phyloP scores from a whole-genome alignment of 2,797 vertebrate genomes.

The Phrynocephalus vlangalii region DNA sequence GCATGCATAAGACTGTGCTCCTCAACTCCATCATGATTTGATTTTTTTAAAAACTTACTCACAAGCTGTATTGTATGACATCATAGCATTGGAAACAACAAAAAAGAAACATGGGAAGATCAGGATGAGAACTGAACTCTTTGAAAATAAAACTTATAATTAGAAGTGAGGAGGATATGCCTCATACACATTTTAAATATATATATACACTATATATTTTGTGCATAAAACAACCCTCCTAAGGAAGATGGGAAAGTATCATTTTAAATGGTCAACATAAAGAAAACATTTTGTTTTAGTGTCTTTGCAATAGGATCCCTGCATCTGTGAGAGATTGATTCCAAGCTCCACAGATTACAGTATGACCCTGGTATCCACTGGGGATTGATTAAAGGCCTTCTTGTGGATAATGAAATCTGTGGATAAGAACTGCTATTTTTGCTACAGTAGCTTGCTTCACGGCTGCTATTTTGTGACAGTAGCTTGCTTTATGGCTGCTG shows the following conservation, averaged over 20 bases:
- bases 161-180: background rate
- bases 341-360: too few relatives aligned
- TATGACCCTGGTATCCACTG: too few relatives aligned
- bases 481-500: too few relatives aligned
- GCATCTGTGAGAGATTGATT: too few relatives aligned
- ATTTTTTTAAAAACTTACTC: background rate
- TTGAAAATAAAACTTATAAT: background rate
- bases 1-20: background rate
- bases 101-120: background rate
- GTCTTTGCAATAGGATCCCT: background rate
- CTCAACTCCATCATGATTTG: background rate
- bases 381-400: too few relatives aligned
- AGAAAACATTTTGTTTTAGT: background rate
- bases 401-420: too few relatives aligned
- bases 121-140: background rate
- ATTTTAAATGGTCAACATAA: background rate
- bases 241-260: background rate
- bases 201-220: background rate
- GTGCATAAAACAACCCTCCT: background rate
- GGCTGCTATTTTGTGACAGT: too few relatives aligned
- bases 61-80: background rate
- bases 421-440: too few relatives aligned
- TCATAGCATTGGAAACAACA: background rate
- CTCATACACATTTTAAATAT: background rate
- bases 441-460: too few relatives aligned